These are phyloP conservation scores for Caradrina clavipalpis DNA, from an alignment of 2,888 invertebrate species.

Conservation along the genomic window DNA sequence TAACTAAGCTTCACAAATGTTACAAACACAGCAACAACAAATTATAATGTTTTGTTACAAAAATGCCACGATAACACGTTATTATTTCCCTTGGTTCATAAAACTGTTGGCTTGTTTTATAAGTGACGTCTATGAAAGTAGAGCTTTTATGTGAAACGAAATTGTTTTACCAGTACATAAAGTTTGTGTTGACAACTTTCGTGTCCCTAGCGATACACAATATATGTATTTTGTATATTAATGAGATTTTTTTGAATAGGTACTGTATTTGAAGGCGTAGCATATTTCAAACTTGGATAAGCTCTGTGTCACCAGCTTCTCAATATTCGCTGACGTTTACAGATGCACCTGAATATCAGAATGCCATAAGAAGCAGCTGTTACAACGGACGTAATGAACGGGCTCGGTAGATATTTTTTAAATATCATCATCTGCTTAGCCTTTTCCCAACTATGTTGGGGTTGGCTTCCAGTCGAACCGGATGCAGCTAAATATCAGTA, in stretches of 20 bases:
- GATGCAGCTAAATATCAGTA: too few relatives aligned
- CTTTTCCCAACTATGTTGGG: too few relatives aligned
- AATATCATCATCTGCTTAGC: too few relatives aligned
- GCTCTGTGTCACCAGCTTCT: too few relatives aligned
- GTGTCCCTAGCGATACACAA: constrained; percentile 6
- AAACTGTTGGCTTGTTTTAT: constrained; percentile 20
- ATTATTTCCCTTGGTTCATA: constrained; percentile 12
- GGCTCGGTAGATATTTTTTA: too few relatives aligned
- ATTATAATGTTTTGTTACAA: constrained; percentile 20
- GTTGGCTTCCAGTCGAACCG: too few relatives aligned
- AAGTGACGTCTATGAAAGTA: constrained; percentile 12
- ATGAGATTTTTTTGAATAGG: not conserved
- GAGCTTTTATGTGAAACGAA: constrained; percentile 12
- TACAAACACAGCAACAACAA: constrained; percentile 14
- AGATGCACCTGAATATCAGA: not conserved
- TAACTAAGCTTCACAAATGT: constrained; percentile 51
- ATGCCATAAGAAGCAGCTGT: too few relatives aligned
- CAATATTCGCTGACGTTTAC: not conserved
- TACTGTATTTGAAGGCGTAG: too few relatives aligned
- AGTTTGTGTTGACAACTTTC: constrained; percentile 28
- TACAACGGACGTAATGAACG: not conserved
- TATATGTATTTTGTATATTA: not conserved
- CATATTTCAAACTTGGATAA: too few relatives aligned
- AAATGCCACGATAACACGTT: constrained; percentile 14
- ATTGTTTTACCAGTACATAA: constrained; percentile 17